Conservation (phyloP, 2,797 vertebrate genomes). For the Pseudotriccus pelzelni region DNA sequence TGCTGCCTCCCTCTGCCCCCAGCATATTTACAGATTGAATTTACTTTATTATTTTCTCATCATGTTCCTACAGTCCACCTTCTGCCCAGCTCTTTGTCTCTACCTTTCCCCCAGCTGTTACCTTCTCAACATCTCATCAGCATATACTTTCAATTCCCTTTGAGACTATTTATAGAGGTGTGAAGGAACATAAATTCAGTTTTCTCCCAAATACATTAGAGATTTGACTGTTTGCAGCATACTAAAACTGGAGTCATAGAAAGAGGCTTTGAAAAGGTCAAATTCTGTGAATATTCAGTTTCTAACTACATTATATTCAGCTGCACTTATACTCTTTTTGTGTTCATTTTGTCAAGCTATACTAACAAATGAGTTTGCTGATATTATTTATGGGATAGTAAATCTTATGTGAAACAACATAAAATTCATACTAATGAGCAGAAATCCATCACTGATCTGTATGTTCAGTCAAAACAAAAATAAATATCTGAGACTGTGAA, state of each 20-base stretch:
- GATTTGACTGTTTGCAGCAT: neutral
- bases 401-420: constrained; percentile 59
- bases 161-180: constrained; percentile 3
- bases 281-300: constrained; percentile 3
- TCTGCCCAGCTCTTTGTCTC: constrained; percentile 38
- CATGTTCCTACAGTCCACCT: neutral
- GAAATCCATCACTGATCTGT: constrained; percentile 64
- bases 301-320: constrained; percentile 4
- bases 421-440: constrained; percentile 65
- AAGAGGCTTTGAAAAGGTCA: constrained; percentile 26
- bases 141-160: neutral
- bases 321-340: constrained; percentile 6
- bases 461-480: constrained; percentile 62
- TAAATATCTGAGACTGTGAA: constrained; percentile 34
- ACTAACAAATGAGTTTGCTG: constrained; percentile 59
- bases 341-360: constrained; percentile 49
- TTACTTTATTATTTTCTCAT: neutral
- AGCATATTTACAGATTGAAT: neutral
- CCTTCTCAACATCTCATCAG: constrained; percentile 15
- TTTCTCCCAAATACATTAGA: neutral
- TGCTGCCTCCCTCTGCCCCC: neutral
- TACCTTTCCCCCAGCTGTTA: constrained; percentile 27
- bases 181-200: constrained; percentile 22
- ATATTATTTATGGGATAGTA: constrained; percentile 63
- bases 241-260: neutral